Base-by-base conservation (phyloP, 2,113 vertebrate genomes). In the Oreocharis arfaki region DNA sequence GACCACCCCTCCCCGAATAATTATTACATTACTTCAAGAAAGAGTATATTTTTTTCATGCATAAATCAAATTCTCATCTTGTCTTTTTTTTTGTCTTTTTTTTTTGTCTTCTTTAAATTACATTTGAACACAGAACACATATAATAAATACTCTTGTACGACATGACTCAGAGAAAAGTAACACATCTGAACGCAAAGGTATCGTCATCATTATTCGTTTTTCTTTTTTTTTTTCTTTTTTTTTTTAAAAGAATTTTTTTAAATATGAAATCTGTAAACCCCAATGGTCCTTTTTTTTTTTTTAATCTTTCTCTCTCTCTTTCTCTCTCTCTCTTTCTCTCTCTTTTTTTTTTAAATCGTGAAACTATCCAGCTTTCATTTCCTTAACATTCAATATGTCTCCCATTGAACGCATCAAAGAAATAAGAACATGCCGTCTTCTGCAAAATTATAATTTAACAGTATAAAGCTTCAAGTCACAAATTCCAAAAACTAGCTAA, bases 381-480 rank as follows among this genome's bases (percentile, higher is more conserved):
- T 96, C 96, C 96, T 96, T 96, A 98, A 99, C 99, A 99, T 99
- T 99, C 99, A 99, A 96, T 98, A 98, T 95, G 98, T 99, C 99
- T 99, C 98, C 98, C 98, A 97, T 96, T 97, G 98, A 98, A 98
- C 98, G 97, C 98, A 83, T 98, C 97, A 97, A 97, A 98, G 94
- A 97, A 97, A 98, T 86, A 94, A 98, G 98, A 98, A 98, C 98
- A 99, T 99, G 98, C 98, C 98, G 98, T 97, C 95, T 93, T 98
- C 98, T 98, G 98, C 98, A 98, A 99, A 99, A 98, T 98, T 98
- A 98, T 98, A 99, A 98, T 99, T 99, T 99, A 99, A 99, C 98
- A 98, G 99, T 99, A 99, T 98, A 99, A 99, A 99, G 99, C 99
- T 99, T 99, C 99, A 99, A 99, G 99, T 99, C 99, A 99, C 99